A percentile compares a stretch with the other conserved stretches of the same genome.
These are phyloP conservation scores for Syrista parreyssii DNA, from an alignment of 2,888 invertebrate species.

Conservation along the genomic window DNA sequence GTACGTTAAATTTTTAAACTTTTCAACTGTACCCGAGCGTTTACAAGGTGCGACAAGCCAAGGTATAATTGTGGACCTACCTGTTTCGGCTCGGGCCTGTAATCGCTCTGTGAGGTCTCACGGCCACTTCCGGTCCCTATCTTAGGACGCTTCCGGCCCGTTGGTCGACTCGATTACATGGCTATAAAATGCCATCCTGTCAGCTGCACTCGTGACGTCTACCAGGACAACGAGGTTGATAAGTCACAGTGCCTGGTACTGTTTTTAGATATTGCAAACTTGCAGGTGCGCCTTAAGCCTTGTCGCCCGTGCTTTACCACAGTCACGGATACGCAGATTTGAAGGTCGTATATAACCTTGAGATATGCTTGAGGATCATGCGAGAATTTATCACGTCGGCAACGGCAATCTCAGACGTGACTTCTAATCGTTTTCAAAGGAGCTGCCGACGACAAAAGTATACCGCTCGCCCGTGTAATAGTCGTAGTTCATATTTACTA, in stretches of 20 bases:
- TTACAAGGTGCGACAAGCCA: background rate
- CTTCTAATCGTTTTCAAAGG: background rate
- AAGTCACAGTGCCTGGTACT: background rate
- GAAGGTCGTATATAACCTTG: background rate
- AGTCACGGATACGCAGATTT: background rate
- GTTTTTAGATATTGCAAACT: background rate
- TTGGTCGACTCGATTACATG: slow-evolving; percentile 53
- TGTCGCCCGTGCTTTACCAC: background rate
- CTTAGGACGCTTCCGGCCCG: slow-evolving; percentile 55
- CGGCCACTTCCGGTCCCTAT: slow-evolving; percentile 49
- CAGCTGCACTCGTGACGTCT: slow-evolving; percentile 44
- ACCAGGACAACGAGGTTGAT: background rate
- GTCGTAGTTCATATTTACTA: background rate
- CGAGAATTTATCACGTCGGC: background rate
- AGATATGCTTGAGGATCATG: background rate
- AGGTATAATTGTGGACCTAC: background rate
- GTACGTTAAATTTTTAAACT: background rate
- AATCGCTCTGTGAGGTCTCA: slow-evolving; percentile 38
- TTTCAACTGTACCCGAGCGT: background rate
- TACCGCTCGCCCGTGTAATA: background rate
- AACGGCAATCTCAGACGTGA: background rate
- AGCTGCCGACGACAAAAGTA: background rate
- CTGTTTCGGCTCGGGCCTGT: background rate
- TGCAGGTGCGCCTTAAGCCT: background rate
- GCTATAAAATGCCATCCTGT: slow-evolving; percentile 53